These are phyloP conservation scores for Ascidia mentula DNA, from an alignment of 23 tunicate species.

Conservation along the genomic window DNA sequence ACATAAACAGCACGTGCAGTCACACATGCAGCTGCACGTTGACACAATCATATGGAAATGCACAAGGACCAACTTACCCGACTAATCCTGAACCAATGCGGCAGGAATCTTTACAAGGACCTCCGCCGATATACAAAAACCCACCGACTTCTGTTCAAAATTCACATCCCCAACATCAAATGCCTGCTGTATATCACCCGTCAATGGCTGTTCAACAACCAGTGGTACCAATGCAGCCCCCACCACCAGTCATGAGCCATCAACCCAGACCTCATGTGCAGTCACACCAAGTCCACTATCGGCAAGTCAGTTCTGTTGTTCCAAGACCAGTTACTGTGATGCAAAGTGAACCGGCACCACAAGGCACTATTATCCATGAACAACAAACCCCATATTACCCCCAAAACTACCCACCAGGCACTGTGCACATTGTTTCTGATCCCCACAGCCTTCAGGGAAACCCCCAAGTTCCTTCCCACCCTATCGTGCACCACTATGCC, in stretches of 20 bases:
- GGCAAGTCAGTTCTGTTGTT: slow-evolving; percentile 22
- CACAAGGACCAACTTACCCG: neutral
- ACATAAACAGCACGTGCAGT: neutral
- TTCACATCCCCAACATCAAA: neutral
- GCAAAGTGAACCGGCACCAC: neutral
- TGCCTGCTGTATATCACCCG: neutral
- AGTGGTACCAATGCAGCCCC: neutral
- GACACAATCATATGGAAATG: neutral
- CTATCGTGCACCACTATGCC: slow-evolving; percentile 7
- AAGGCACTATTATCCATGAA: neutral
- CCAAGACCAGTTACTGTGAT: slow-evolving; percentile 4
- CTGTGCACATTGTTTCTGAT: neutral
- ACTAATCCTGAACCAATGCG: neutral
- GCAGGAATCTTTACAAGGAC: neutral
- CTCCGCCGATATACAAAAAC: neutral
- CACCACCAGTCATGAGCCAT: slow-evolving; percentile 9
- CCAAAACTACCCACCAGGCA: neutral
- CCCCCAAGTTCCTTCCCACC: neutral
- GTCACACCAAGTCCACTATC: slow-evolving; percentile 19
- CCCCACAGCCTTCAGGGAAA: neutral
- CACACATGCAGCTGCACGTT: slow-evolving; percentile 8
- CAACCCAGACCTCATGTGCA: slow-evolving; percentile 8
- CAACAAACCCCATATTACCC: slow-evolving; percentile 1
- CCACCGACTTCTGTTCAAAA: neutral
- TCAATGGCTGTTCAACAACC: neutral